Base-by-base conservation (phyloP, 2,797 vertebrate species). In the Lutjanus campechanus region DNA sequence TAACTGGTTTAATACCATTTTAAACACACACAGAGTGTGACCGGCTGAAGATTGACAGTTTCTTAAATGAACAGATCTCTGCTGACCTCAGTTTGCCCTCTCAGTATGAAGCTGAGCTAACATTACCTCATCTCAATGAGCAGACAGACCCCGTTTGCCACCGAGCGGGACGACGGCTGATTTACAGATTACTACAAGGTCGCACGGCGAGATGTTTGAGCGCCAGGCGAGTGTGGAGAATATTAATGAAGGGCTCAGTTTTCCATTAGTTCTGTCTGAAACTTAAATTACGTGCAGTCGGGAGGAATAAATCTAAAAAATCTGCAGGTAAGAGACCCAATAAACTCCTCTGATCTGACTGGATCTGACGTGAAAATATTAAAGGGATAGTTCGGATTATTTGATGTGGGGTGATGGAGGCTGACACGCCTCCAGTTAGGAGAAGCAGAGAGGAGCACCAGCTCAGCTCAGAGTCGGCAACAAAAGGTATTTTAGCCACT, bases 1-100 rank as follows among this genome's bases (percentile, higher is more conserved):
- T 69, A 89, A 88, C 77, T 79, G 77, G 17, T 76, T 68, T 80
- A 80, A 89, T 73, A 77, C 77, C 74, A 69, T 61, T 59, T 55
- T 69, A 85, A 86, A 89, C 75, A 90, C 65, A 66, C 69, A 43
- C 44, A 56, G 60, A 73, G 62, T 12, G 25, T n/a, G 56, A 82
- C 63, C 60, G 64, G 79, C 76, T 71, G 54, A 78, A 84, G 86
- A 90, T 59, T 81, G 90, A 88, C 87, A 86, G 80, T 73, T 91
- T 84, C 72, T 87, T 59, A 87, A 88, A 90, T 77, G 85, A 89
- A 51, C 77, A 77, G 78, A 82, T 76, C 84, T 70, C 70, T 25
- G 46, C 80, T 69, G 77, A 85, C 87, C 86, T 85, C 73, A 29
- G 79, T 79, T 86, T 88, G 87, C 54, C 86, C 78, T 82, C 85